Conservation (phyloP, 2,113 vertebrate species). For the Saguinus midas region DNA sequence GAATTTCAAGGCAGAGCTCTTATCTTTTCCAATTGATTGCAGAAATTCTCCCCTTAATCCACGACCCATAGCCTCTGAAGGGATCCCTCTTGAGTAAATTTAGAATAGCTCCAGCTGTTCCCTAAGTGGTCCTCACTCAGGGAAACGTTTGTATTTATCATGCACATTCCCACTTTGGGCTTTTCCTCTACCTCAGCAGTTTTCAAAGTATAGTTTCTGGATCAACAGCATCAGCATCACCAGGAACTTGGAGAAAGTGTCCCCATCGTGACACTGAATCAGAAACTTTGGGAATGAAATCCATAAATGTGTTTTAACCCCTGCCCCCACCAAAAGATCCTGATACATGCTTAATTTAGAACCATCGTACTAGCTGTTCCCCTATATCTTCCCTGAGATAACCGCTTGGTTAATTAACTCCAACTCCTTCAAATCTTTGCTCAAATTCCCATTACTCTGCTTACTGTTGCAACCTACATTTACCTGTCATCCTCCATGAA, state of each 20-base stretch:
- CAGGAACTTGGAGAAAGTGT: neutral
- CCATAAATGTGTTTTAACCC: neutral
- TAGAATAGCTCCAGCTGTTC: neutral
- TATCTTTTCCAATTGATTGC: neutral
- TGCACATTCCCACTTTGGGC: neutral
- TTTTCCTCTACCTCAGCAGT: neutral
- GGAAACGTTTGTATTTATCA: neutral
- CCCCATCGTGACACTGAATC: neutral
- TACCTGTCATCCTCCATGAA: neutral
- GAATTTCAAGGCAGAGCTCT: neutral
- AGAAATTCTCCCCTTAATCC: neutral
- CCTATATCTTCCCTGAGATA: neutral
- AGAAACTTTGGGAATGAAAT: neutral
- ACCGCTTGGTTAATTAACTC: neutral
- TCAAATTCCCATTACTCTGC: neutral
- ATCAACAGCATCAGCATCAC: neutral
- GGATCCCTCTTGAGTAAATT: neutral
- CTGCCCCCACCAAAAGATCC: neutral
- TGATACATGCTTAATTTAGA: neutral
- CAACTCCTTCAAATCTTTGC: neutral
- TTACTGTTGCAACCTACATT: neutral
- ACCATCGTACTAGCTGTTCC: neutral
- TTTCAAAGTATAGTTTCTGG: neutral
- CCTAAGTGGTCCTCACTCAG: neutral
- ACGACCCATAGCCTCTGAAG: neutral